Conservation (phyloP, 2,888 invertebrate genomes). For the Lasioglossum leucozonium region DNA sequence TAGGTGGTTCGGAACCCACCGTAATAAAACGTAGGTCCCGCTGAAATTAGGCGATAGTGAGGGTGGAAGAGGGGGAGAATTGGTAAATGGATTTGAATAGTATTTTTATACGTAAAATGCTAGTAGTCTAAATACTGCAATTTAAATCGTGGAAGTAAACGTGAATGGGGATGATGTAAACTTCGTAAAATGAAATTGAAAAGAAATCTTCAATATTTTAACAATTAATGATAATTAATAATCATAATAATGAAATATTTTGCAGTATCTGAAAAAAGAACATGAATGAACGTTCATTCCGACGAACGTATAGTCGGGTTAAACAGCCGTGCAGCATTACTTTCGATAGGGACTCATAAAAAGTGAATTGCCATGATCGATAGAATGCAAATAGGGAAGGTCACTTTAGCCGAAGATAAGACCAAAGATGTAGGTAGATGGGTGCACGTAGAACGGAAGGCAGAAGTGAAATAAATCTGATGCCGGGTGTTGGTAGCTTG, state of each 20-base stretch:
- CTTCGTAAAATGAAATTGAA: too few relatives aligned
- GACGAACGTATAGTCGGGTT: neutral
- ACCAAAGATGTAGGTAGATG: neutral
- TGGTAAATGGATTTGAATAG: too few relatives aligned
- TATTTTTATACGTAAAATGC: too few relatives aligned
- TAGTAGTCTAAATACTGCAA: too few relatives aligned
- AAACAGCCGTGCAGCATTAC: neutral
- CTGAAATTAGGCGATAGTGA: too few relatives aligned
- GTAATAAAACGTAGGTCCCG: too few relatives aligned
- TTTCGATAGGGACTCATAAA: neutral
- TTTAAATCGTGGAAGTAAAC: too few relatives aligned
- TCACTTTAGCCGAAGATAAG: neutral
- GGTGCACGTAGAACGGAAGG: neutral
- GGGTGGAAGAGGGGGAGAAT: too few relatives aligned
- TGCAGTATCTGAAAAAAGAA: neutral
- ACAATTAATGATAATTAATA: neutral
- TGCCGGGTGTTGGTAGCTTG: conserved; percentile 39
- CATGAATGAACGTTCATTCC: neutral
- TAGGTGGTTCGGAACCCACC: too few relatives aligned
- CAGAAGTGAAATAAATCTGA: conserved; percentile 52
- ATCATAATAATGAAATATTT: neutral
- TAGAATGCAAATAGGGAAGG: neutral
- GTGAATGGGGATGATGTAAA: too few relatives aligned
- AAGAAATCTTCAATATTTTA: too few relatives aligned
- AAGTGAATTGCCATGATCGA: neutral